These are phyloP conservation scores for Leiothrix lutea DNA, from an alignment of 2,113 vertebrate genomes.

Conservation along the genomic window DNA sequence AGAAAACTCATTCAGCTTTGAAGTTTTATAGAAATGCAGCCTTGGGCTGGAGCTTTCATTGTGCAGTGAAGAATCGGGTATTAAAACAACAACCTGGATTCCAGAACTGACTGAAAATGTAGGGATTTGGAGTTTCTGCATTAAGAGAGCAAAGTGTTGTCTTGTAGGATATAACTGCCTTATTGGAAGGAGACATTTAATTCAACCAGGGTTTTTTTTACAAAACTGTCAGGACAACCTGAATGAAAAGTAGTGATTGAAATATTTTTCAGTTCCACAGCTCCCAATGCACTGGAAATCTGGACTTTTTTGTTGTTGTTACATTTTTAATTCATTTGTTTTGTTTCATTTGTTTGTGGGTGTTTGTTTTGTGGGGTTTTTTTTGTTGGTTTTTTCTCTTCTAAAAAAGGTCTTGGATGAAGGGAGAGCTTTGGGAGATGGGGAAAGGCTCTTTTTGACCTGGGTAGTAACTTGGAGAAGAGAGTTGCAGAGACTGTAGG, in stretches of 20 bases:
- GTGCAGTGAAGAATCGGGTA: neutral
- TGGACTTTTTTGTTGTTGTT: neutral
- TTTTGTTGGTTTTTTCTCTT: neutral
- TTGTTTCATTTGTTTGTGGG: neutral
- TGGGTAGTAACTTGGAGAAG: neutral
- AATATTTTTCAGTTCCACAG: neutral
- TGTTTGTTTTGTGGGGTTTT: neutral
- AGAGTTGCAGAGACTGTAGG: neutral
- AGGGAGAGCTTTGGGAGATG: neutral
- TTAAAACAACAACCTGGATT: neutral
- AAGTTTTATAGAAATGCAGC: neutral
- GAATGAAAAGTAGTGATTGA: neutral
- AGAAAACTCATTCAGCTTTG: neutral
- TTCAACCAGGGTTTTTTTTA: neutral
- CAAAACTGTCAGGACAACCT: neutral
- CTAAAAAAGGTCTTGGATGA: rapidly evolving
- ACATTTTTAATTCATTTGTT: neutral
- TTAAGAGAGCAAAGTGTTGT: neutral
- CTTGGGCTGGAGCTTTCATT: neutral
- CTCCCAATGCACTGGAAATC: neutral
- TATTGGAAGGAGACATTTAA: neutral
- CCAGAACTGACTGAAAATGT: neutral
- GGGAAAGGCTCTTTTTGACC: neutral
- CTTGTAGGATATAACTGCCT: neutral
- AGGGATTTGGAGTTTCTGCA: neutral